Conservation (phyloP, 2,113 vertebrate species). For the Etheostoma cragini region DNA sequence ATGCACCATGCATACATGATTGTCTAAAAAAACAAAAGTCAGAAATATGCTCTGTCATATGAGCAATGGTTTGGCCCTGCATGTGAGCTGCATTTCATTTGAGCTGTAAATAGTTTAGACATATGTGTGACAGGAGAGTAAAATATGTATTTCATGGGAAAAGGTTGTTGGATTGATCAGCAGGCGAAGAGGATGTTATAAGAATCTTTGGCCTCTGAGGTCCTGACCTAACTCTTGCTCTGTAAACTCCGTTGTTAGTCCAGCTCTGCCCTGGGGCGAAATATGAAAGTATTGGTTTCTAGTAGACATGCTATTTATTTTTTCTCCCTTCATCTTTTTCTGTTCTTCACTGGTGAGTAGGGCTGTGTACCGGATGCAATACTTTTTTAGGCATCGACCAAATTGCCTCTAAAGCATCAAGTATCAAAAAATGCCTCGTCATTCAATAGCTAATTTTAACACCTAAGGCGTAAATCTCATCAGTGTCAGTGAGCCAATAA, state of each 20-base stretch:
- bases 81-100: not conserved
- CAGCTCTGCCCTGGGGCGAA: slow-evolving; percentile 11
- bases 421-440: too few relatives aligned
- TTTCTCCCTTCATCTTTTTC: not conserved
- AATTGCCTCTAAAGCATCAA: too few relatives aligned
- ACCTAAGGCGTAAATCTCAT: too few relatives aligned
- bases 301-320: not conserved
- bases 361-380: too few relatives aligned
- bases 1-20: slow-evolving; percentile 97
- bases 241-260: not conserved
- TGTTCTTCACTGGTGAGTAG: not conserved
- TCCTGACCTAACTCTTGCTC: slow-evolving; percentile 29
- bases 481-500: too few relatives aligned
- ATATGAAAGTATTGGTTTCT: not conserved
- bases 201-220: slow-evolving; percentile 2
- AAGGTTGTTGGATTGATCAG: slow-evolving; percentile 18
- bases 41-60: not conserved
- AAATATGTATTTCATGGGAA: slow-evolving; percentile 33
- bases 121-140: not conserved
- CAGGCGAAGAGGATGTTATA: not conserved
- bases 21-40: slow-evolving; percentile 83
- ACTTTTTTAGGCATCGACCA: too few relatives aligned
- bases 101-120: not conserved
- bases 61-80: not conserved
- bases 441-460: too few relatives aligned